Base-by-base conservation (phyloP, 2,797 vertebrate species). In the Scarus forsteni region DNA sequence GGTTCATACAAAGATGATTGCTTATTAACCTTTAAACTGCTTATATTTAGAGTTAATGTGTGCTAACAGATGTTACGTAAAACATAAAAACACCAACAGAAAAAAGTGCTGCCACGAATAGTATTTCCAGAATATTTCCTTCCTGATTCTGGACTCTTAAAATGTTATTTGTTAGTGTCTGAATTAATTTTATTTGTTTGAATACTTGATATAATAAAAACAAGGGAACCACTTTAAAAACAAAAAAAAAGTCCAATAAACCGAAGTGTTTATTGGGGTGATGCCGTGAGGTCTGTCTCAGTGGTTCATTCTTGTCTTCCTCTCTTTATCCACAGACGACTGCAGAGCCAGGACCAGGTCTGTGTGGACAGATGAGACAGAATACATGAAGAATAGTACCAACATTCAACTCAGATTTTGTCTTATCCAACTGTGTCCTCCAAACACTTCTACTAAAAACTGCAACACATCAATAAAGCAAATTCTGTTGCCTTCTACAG, bases 241-340 rank as follows among this genome's bases (percentile, higher is more conserved):
- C 44, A 8, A 27, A 2, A 76, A n/a, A 5, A 5, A 0, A 1
- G 34, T 27, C n/a, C 1, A 50, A 48, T 16, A 56, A 73, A 42
- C 35, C 60, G 12, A 43, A n/a, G 3, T 52, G 43, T 12, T 49
- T 18, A 16, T 46, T 36, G 5, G 8, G 50, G 12, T 12, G 5
- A 1, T 6, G 44, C 15, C 19, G 14, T 39, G 38, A 14, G 27
- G 18, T 6, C 60, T 1, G 0, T 66, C 59, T 92, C 55, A 91
- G 51, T 54, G 64, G 18, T 68, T 70, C 34, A 81, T 51, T 42
- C 89, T 87, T 0, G 80, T 36, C 62, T 49, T 65, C 60, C 61
- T 61, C 67, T 93, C 92, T 27, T 77, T 70, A 11, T 85, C 81
- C n/a, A 94, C 62, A 5, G 93, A 91, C 35, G 85, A 64, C 69